Evolutionary conservation across 2,113 vertebrate species (phyloP).

Genomic region (Tetrax tetrax): DNA sequence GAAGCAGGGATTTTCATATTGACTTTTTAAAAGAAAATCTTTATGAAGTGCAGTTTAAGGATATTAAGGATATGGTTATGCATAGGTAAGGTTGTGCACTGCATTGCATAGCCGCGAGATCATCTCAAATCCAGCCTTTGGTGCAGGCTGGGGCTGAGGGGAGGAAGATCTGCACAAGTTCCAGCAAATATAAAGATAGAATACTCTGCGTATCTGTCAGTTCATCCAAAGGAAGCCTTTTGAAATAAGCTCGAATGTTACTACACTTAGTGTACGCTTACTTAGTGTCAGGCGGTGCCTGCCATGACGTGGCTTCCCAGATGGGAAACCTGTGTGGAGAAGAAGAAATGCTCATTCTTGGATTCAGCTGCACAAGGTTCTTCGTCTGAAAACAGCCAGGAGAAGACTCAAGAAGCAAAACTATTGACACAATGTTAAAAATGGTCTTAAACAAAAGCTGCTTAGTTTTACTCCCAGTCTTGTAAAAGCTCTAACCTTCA

Average conservation of each 20-base stretch:
- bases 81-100: too few relatives aligned
- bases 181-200: background rate
- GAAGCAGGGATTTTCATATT: background rate
- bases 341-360: background rate
- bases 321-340: background rate
- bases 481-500: background rate
- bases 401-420: background rate
- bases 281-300: background rate
- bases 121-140: background rate
- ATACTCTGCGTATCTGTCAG: background rate
- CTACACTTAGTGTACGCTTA: background rate
- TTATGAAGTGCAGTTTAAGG: background rate
- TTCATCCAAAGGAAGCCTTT: background rate
- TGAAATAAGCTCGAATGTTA: background rate
- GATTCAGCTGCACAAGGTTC: background rate
- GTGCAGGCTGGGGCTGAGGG: background rate
- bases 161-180: background rate
- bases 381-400: background rate
- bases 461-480: background rate
- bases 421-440: background rate
- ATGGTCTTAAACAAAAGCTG: background rate
- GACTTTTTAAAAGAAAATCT: background rate
- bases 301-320: background rate
- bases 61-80: background rate
- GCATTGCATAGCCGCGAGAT: background rate